Conservation (phyloP, 2,888 invertebrate species). For the Calephelis perditalis region DNA sequence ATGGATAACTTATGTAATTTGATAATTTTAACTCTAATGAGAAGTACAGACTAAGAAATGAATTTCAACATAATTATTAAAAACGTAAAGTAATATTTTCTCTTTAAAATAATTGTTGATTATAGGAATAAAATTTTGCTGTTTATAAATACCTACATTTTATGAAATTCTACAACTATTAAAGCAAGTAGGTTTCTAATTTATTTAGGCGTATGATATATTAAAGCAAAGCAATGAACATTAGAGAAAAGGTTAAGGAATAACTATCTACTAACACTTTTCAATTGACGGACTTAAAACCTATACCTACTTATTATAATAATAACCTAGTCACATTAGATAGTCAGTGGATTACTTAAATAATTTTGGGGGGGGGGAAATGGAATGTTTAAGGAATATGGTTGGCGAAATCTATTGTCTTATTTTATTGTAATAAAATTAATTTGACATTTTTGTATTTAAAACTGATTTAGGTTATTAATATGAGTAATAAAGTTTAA, state of each 20-base stretch:
- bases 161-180: conserved; percentile 47
- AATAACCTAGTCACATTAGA: conserved; percentile 16
- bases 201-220: conserved; percentile 37
- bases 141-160: conserved; percentile 26
- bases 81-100: too few relatives aligned
- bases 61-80: too few relatives aligned
- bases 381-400: not conserved
- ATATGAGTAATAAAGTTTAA: too few relatives aligned
- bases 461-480: too few relatives aligned
- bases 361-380: not conserved
- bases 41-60: too few relatives aligned
- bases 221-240: conserved; percentile 55
- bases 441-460: too few relatives aligned
- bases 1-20: too few relatives aligned
- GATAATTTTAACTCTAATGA: too few relatives aligned
- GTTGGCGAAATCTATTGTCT: not conserved
- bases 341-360: conserved; percentile 2
- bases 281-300: conserved; percentile 71
- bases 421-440: not conserved
- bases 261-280: conserved; percentile 42
- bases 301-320: conserved; percentile 46
- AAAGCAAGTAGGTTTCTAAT: conserved; percentile 52
- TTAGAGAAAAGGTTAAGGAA: conserved; percentile 43
- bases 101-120: not conserved
- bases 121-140: conserved; percentile 10